A percentile compares a stretch with the other conserved stretches of the same genome.
These are phyloP conservation scores for Diuraphis noxia DNA, from an alignment of 1,140 invertebrate species.

Conservation along the genomic window DNA sequence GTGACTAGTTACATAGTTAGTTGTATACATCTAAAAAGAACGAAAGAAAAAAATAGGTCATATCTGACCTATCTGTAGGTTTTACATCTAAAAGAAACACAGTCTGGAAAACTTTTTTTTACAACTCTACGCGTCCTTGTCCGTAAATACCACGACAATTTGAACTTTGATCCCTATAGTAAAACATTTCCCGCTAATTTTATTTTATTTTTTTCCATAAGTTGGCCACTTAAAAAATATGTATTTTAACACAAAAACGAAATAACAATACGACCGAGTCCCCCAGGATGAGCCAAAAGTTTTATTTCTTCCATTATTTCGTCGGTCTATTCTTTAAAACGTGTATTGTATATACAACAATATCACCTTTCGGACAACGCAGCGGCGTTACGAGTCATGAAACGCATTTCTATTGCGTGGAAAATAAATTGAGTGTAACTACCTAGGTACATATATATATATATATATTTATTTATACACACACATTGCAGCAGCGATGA, in stretches of 20 bases:
- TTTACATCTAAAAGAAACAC: not conserved
- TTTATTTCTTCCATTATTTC: not conserved
- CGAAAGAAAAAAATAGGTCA: not conserved
- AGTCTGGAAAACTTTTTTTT: constrained; percentile 29
- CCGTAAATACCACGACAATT: not conserved
- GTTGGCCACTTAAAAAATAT: not conserved
- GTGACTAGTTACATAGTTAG: not conserved
- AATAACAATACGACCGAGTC: not conserved
- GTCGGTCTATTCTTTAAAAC: not conserved
- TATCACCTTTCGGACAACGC: not conserved
- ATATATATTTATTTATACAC: not conserved
- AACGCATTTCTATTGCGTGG: not conserved
- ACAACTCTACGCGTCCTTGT: not conserved
- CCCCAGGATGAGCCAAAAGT: not conserved
- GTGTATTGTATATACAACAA: not conserved
- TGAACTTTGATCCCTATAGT: not conserved
- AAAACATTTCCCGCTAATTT: not conserved
- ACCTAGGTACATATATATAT: not conserved
- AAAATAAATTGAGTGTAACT: constrained; percentile 29
- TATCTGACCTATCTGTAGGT: not conserved
- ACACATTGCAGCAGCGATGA: not conserved
- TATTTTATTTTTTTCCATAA: not conserved
- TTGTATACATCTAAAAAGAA: not conserved
- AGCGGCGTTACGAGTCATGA: not conserved
- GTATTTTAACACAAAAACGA: not conserved